Evolutionary conservation across 2,113 vertebrate genomes (phyloP), one percentile per base, ranked within the genome.

Genomic region (Gymnocephalus cernua): DNA sequence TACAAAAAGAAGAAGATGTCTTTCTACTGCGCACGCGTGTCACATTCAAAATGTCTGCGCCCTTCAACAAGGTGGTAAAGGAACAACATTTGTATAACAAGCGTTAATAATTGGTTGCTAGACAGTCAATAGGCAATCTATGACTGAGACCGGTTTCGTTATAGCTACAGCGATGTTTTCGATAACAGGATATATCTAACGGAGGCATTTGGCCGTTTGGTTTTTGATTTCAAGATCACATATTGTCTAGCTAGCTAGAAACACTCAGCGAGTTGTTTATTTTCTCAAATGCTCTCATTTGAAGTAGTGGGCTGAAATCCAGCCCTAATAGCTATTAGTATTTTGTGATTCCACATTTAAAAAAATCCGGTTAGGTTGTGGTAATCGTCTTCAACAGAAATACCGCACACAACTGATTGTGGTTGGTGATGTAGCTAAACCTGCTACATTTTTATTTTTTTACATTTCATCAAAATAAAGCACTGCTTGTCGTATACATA

Each of bases 1-100:
- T 2, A 38, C 38, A 38, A 38, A 38, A 2, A 25, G 69, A 69
- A 54, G 58, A 81, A 47, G 38, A 32, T 0, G 18, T 21, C 1
- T 3, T 0, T 14, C 16, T 0, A 58, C 1, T 77, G 86, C 90
- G 84, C 91, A 88, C 85, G 88, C 88, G 89, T 16, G 1, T 1
- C 0, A 1, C 0, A n/a, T 66, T 44, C 75, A 93, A 92, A 0
- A 93, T 94, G 93, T 83, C 93, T 68, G 93, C 92, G 80, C 78
- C 79, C 93, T 10, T 59, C 27, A 27, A 15, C 51, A 72, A 66
- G 69, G 66, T 72, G 71, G 77, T 41, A 29, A 68, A 79, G 9
- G 15, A 57, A 1, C 35, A 6, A 8, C 2, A 14, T 18, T 19
- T 67, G 25, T 12, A 9, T 6, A 77, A 41, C 16, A 44, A 0